Evolutionary conservation across 1,140 invertebrate species (phyloP), one percentile per base, ranked within the genome.

Genomic region (Drosophila subpulchrella): DNA sequence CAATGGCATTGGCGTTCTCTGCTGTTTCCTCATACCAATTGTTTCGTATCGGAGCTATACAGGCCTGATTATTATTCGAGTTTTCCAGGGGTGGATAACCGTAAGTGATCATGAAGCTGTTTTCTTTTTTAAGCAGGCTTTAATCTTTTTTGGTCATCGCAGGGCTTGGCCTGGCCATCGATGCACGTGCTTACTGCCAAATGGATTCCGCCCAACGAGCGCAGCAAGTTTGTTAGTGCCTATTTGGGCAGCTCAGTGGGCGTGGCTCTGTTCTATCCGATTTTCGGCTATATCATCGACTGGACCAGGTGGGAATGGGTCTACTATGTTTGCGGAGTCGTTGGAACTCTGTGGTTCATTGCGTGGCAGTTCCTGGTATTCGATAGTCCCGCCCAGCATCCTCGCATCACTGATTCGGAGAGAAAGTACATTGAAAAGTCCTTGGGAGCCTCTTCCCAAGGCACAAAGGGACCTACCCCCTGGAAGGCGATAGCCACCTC

Each of bases 111-210:
- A 6, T 7, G 0, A 5, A 30, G 4, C 0, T 3, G 6, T 0
- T 4, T 11, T 38, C 1, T 5, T 24, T 30, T 3, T 5, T 20
- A 3, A 27, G 7, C 15, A 3, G 8, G 5, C 6, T 6, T 20
- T 36, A 50, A 20, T 27, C 0, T 13, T 1, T 12, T 17, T n/a
- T 4, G 6, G 10, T 15, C 20, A 0, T 2, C 7, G n/a, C 13
- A 97, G 96, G 97, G 97, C 30, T 94, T 97, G 42, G 94, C 95
- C 5, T 97, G 96, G 95, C 97, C 97, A 8, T 94, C 96, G 13
- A 91, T 91, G 90, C 96, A 98, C 92, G 94, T 95, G 46, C 94
- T 98, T 92, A 95, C 96, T 13, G 95, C 96, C 0, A 95, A 95
- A 82, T 98, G 97, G 97, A 96, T 97, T 55, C 97, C 97, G 4